phyloP scores from a whole-genome alignment of 2,888 invertebrate genomes.

The Brachyptera risi region DNA sequence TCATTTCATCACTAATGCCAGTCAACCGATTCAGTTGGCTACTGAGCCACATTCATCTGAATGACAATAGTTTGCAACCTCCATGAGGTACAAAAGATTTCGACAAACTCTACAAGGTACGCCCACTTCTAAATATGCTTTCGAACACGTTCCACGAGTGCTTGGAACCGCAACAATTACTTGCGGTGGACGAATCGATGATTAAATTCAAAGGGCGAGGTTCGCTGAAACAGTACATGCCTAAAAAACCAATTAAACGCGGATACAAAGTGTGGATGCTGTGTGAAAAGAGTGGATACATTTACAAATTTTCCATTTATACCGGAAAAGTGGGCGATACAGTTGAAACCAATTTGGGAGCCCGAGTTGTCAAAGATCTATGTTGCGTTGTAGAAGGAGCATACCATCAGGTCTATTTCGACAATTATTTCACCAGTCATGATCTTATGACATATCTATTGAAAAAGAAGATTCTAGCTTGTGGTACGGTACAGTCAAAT shows the following conservation, averaged over 20 bases:
- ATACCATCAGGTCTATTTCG: no score
- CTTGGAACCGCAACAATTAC: background rate
- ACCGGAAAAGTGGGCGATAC: conserved; percentile 1
- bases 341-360: background rate
- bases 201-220: background rate
- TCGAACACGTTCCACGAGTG: background rate
- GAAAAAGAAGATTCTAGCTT: no score
- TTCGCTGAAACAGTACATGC: background rate
- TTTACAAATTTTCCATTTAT: background rate
- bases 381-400: no score
- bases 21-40: conserved; percentile 31
- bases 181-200: background rate
- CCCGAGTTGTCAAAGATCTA: background rate
- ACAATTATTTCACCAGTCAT: no score
- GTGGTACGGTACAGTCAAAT: no score
- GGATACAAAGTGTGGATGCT: background rate
- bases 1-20: conserved; percentile 32
- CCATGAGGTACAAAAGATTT: background rate
- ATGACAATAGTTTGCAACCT: conserved; percentile 20
- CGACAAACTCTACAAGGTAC: conserved; percentile 15
- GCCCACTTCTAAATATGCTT: background rate
- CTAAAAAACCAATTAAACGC: background rate
- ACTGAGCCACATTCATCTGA: conserved; percentile 19
- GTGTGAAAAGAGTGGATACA: background rate
- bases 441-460: no score